Base-by-base conservation (phyloP, 2,888 invertebrate species). In the Atethmia centrago region DNA sequence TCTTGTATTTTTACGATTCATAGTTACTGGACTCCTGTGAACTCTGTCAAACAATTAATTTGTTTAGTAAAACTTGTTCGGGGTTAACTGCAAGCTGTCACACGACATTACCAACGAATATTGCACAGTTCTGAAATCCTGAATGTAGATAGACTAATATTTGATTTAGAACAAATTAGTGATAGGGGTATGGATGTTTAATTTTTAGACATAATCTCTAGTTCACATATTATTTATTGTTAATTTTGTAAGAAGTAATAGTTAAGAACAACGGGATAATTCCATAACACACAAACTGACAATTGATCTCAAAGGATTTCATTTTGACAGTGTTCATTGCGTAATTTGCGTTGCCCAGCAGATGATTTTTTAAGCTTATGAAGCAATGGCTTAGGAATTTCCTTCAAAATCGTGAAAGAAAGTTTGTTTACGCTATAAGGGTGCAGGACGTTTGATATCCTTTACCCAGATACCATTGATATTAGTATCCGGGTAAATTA, bases 1-100 rank as follows among this genome's bases (percentile, higher is more conserved):
- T 19, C n/a, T 55, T 74, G 2, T 51, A 59, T 67, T 73, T 56
- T 67, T 36, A 42, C 47, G 25, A 68, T 42, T 47, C 51, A 47
- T 58, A 25, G 25, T 42, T 63, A 16, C 10, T 55, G 16, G 55
- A 45, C 51, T 40, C 36, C 28, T 53, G 31, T 45, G 53, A 65
- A 64, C 28, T 78, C 19, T 31, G 47, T 47, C 4, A 55, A 42
- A 72, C 47, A 77, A 58, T 58, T 62, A n/a, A 49, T 58, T 59
- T 59, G 47, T 63, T 47, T 36, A 8, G 47, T 21, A 10, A 42
- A 47, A 77, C 19, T 55, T 8, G 42, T 51, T 42, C 49, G 42
- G 47, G 9, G 14, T 7, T 45, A 36, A 19, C 16, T 78, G 42
- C 49, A 53, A 53, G 59, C 63, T 63, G 25, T 58, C 55, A 14